Conservation (phyloP, 2,888 invertebrate species). For the Eupsilia transversa region DNA sequence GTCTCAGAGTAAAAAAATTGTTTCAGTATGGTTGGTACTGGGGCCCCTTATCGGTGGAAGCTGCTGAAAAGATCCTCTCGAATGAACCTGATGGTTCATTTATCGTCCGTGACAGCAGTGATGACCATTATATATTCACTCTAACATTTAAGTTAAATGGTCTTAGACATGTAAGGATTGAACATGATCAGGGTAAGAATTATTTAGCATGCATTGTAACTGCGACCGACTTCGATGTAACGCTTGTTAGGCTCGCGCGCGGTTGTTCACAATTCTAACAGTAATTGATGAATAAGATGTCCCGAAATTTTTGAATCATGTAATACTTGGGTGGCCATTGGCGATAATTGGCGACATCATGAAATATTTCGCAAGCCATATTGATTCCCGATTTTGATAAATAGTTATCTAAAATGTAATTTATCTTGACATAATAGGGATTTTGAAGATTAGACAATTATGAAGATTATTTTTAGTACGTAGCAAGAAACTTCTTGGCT, state of each 20-base stretch:
- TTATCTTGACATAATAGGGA: neutral
- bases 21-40: slow-evolving; percentile 98
- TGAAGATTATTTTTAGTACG: neutral
- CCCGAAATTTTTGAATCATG: neutral
- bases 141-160: slow-evolving; percentile 97
- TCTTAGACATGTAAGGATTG: slow-evolving; percentile 97
- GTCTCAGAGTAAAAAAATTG: neutral
- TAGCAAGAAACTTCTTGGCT: neutral
- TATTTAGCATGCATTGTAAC: slow-evolving; percentile 1
- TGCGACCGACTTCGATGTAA: neutral
- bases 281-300: too few relatives aligned
- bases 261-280: neutral
- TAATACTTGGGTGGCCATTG: too few relatives aligned
- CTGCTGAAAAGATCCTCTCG: slow-evolving; percentile 97
- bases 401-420: neutral
- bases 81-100: slow-evolving; percentile 98
- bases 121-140: slow-evolving; percentile 98
- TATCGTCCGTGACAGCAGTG: slow-evolving; percentile 97
- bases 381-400: too few relatives aligned
- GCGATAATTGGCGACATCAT: neutral
- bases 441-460: neutral
- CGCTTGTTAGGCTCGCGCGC: neutral
- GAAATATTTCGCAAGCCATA: neutral
- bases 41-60: slow-evolving; percentile 97
- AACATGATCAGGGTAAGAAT: slow-evolving; percentile 96